These are phyloP conservation scores for Todiramphus saurophagus DNA, from an alignment of 2,113 vertebrate species.

Conservation along the genomic window DNA sequence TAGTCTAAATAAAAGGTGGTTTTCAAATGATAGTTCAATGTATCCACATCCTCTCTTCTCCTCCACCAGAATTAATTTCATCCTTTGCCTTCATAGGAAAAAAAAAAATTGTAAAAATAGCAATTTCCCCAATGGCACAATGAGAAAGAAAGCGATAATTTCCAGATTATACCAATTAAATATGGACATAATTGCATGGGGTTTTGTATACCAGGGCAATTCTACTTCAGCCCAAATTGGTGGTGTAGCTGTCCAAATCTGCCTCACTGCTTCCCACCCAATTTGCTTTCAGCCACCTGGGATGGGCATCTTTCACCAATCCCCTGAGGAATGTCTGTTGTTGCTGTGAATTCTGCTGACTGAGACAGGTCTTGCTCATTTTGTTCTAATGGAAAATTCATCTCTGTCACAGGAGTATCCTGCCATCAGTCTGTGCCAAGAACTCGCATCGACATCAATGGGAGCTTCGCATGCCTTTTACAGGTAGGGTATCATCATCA, in stretches of 20 bases:
- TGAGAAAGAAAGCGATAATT: neutral
- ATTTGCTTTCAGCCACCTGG: constrained; percentile 31
- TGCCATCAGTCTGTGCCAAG: constrained; percentile 9
- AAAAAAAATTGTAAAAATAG: neutral
- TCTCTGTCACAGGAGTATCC: constrained; percentile 48
- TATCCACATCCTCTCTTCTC: neutral
- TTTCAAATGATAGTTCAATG: neutral
- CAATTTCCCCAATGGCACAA: neutral
- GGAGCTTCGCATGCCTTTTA: neutral
- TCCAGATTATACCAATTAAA: neutral
- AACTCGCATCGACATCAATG: neutral
- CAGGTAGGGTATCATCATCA: constrained; percentile 32
- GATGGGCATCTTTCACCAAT: constrained; percentile 15
- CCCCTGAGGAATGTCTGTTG: neutral
- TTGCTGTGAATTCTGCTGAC: constrained; percentile 48
- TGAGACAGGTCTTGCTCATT: constrained; percentile 48
- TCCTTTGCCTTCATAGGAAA: neutral
- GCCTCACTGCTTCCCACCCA: neutral
- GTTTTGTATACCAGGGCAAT: neutral
- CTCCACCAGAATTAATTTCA: neutral
- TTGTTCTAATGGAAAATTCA: constrained; percentile 60
- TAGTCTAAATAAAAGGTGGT: neutral
- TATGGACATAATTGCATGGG: neutral
- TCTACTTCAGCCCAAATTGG: neutral
- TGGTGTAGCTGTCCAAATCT: neutral